phyloP scores from a whole-genome alignment of 2,113 vertebrate species.

The Hepsetus odoe region DNA sequence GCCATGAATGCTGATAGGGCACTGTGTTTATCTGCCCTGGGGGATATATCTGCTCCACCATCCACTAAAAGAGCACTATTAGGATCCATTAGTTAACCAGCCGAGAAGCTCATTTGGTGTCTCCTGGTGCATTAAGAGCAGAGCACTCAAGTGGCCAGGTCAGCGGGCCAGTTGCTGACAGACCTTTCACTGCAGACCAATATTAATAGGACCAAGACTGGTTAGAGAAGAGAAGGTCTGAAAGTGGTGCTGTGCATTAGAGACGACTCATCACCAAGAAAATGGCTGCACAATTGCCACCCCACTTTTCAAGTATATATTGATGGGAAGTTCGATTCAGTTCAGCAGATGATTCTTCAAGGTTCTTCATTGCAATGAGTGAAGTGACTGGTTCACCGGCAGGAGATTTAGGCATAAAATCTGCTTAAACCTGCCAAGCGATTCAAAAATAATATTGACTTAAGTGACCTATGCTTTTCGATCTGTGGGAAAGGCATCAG shows the following conservation, averaged over 20 bases:
- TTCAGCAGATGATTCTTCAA: not conserved
- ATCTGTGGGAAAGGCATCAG: too few relatives aligned
- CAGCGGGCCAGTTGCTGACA: constrained; percentile 35
- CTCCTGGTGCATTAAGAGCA: constrained; percentile 39
- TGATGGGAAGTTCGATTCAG: not conserved
- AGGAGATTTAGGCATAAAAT: too few relatives aligned
- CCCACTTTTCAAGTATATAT: not conserved
- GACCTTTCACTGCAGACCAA: constrained; percentile 6
- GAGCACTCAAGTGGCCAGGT: constrained; percentile 27
- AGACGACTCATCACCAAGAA: constrained; percentile 23
- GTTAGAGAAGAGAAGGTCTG: constrained; percentile 18
- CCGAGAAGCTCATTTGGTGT: constrained; percentile 34
- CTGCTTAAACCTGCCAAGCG: too few relatives aligned
- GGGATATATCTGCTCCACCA: constrained; percentile 38
- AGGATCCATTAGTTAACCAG: constrained; percentile 47
- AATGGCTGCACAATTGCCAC: constrained; percentile 24
- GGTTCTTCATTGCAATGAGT: not conserved
- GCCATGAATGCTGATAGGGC: constrained; percentile 25
- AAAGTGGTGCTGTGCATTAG: constrained; percentile 30
- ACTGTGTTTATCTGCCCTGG: constrained; percentile 4
- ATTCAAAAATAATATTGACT: too few relatives aligned
- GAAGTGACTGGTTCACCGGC: too few relatives aligned
- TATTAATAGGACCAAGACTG: constrained; percentile 39
- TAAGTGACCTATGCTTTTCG: too few relatives aligned
- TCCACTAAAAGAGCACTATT: constrained; percentile 46